Conservation (phyloP, 2,797 vertebrate species). For the Leucoraja ocellata region DNA sequence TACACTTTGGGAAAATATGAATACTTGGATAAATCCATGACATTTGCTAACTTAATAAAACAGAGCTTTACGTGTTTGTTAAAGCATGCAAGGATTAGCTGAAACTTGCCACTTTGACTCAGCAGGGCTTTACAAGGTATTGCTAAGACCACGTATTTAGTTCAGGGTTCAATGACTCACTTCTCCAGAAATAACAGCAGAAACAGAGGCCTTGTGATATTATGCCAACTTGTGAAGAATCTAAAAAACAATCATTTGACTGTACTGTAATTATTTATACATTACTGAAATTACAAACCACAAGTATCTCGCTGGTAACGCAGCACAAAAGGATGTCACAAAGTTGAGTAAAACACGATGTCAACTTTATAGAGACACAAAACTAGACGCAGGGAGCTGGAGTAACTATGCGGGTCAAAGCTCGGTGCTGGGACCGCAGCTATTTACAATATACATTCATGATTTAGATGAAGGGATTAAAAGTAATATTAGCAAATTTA, state of each 20-base stretch:
- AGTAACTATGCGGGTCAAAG: too few species aligned
- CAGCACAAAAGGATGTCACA: not conserved
- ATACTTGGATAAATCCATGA: not conserved
- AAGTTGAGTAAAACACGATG: not conserved
- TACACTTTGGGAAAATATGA: not conserved
- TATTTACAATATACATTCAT: too few species aligned
- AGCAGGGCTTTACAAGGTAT: not conserved
- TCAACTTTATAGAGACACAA: too few species aligned
- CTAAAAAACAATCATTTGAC: slow-evolving; percentile 8
- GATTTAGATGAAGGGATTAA: too few species aligned
- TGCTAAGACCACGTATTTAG: not conserved
- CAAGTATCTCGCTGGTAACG: not conserved
- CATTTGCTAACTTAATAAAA: not conserved
- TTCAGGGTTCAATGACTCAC: not conserved
- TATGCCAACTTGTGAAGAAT: not conserved
- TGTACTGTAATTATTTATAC: not conserved
- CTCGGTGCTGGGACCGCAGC: too few species aligned
- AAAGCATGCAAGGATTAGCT: not conserved
- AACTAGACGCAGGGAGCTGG: too few species aligned
- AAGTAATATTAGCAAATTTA: too few species aligned
- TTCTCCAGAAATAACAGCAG: slow-evolving; percentile 22
- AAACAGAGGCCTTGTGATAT: not conserved
- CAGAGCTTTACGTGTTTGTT: not conserved
- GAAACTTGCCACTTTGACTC: slow-evolving; percentile 8
- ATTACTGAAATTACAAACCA: not conserved